Evolutionary conservation across 2,113 vertebrate genomes (phyloP).

Genomic region (Hirundichthys speculiger): DNA sequence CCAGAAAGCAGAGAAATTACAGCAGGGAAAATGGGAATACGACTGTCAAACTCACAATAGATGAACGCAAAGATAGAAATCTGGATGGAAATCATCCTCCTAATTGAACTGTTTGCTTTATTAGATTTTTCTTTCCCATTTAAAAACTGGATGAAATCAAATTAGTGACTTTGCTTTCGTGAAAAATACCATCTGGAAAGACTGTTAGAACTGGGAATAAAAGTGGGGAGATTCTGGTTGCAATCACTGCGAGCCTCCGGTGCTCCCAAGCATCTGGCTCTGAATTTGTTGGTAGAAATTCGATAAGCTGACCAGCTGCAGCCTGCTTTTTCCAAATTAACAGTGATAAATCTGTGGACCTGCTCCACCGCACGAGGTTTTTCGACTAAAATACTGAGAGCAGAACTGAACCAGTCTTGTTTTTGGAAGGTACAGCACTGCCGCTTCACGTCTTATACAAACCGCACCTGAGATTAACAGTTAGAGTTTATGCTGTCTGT

Average conservation of each 20-base stretch:
- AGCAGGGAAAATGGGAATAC: no score
- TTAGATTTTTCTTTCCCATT: no score
- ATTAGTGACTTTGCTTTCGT: slow-evolving; percentile 20
- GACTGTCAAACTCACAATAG: no score
- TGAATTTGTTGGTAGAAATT: not conserved
- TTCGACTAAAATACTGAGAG: not conserved
- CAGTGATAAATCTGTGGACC: not conserved
- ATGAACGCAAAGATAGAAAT: no score
- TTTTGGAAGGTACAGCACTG: no score
- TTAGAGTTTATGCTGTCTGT: no score
- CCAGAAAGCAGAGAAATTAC: no score
- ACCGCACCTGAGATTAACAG: no score
- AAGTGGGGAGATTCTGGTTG: not conserved
- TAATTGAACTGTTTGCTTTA: no score
- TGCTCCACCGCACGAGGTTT: not conserved
- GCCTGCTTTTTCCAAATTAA: slow-evolving; percentile 8
- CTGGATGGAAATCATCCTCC: no score
- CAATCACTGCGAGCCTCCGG: slow-evolving; percentile 5
- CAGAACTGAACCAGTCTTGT: no score
- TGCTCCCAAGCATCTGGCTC: slow-evolving; percentile 29
- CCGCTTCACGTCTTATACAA: no score
- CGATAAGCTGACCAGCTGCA: not conserved
- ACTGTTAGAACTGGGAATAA: slow-evolving; percentile 4
- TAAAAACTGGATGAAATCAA: slow-evolving; percentile 24
- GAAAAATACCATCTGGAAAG: slow-evolving; percentile 33